phyloP scores from a whole-genome alignment of 2,113 vertebrate genomes.

The Sylvicapra grimmia region DNA sequence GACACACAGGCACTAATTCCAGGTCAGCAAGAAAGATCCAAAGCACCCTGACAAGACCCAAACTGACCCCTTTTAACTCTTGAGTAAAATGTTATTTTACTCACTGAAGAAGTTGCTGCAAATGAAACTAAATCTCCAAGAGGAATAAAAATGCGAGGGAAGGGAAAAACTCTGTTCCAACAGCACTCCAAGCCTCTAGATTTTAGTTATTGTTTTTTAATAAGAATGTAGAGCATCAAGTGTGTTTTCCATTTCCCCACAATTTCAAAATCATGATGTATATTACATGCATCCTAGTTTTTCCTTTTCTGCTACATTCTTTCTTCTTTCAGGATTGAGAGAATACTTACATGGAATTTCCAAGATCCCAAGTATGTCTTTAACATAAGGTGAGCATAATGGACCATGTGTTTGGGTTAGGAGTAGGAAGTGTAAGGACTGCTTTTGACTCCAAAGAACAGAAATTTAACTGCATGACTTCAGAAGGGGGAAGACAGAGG shows the following conservation, averaged over 20 bases:
- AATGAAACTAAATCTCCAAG: slow-evolving; percentile 60
- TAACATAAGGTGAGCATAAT: neutral
- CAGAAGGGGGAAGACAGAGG: neutral
- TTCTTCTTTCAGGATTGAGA: neutral
- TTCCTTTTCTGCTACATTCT: neutral
- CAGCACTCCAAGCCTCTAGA: neutral
- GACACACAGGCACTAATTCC: slow-evolving; percentile 75
- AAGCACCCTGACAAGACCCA: slow-evolving; percentile 75
- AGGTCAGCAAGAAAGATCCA: slow-evolving; percentile 82
- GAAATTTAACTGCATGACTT: neutral
- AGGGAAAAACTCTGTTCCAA: slow-evolving; percentile 40
- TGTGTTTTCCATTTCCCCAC: neutral
- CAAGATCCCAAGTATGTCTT: slow-evolving; percentile 12
- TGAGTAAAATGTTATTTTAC: slow-evolving; percentile 80
- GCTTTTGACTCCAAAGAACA: neutral
- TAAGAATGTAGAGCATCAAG: neutral
- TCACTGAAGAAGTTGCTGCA: slow-evolving; percentile 70
- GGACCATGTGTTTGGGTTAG: neutral
- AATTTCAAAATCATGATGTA: neutral
- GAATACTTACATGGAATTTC: slow-evolving; percentile 3
- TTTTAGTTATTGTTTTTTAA: neutral
- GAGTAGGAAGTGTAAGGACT: neutral
- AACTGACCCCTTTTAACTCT: slow-evolving; percentile 77
- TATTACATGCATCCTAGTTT: neutral
- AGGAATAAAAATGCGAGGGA: slow-evolving; percentile 53